Percentiles rank a stretch among this genome's conserved stretches.
Evolutionary conservation across 2,113 vertebrate genomes (phyloP).

Genomic region (Vidua chalybeata): DNA sequence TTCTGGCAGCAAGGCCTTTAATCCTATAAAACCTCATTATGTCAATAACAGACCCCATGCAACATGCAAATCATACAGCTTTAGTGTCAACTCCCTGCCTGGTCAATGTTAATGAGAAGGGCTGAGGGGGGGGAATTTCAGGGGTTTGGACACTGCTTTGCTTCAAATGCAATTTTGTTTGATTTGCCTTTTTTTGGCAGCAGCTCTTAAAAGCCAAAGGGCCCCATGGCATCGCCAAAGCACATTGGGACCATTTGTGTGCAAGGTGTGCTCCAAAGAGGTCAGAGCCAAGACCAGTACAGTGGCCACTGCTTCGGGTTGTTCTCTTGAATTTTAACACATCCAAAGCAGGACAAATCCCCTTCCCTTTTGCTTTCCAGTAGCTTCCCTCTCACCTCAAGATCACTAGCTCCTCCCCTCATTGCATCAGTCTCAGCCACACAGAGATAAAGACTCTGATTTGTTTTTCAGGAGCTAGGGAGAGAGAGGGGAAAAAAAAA

Average conservation of each 20-base stretch:
- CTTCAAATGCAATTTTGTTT: neutral
- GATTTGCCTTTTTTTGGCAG: neutral
- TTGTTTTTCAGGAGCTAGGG: neutral
- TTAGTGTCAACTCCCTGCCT: neutral
- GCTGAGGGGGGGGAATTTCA: neutral
- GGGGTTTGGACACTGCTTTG: neutral
- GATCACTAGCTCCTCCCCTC: neutral
- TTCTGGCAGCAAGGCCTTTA: constrained; percentile 3
- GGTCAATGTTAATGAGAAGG: neutral
- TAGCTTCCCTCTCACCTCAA: neutral
- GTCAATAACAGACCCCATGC: neutral
- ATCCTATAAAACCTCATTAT: constrained; percentile 14
- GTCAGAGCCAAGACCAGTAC: neutral
- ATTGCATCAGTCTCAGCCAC: neutral
- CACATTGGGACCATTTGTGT: neutral
- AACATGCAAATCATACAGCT: neutral
- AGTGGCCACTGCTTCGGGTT: neutral
- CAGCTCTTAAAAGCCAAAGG: neutral
- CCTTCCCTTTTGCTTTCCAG: neutral
- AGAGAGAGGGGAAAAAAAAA: fast-evolving
- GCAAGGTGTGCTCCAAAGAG: neutral
- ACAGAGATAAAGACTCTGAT: neutral
- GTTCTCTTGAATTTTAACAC: neutral
- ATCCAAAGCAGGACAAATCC: neutral
- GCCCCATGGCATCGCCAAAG: neutral